Base-by-base conservation (phyloP, 2,888 invertebrate species). In the Eupithecia insigniata region DNA sequence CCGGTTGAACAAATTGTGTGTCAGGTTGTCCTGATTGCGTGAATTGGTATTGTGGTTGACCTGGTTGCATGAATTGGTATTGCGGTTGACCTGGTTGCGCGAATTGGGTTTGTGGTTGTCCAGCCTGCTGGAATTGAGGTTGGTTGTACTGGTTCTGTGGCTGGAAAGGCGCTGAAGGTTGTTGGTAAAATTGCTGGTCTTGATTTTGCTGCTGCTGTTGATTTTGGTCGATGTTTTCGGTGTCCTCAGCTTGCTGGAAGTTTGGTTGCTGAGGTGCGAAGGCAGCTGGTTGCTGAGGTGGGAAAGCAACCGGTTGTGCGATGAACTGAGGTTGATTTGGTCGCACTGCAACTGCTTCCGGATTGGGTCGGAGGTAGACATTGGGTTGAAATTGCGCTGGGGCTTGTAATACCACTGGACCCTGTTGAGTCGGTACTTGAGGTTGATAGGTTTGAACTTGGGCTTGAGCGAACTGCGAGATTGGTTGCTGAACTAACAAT, bases 221-320 rank as follows among this genome's bases (percentile, higher is more conserved):
- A 43, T 68, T 22, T 62, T 72, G 69, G 6, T 66, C 32, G 8
- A 66, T 64, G 64, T 16, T 64, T 64, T 64, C 64, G 14, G 36
- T 26, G 39, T 64, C 75, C 70, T 80, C 76, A 1, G 77, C 72
- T 73, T 82, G 82, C 2, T 79, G 79, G 4, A 32, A 70, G 75
- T 39, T 79, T 76, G 43, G 77, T 69, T 68, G 73, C 39, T 79
- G 79, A 32, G 78, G 77, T 55, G 55, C 55, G 61, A 78, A 76
- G 0, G 74, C 67, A 18, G 83, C 84, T 16, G 81, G 86, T 70
- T 87, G 88, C 26, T 55, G 55, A 14, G 55, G 76, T 74, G 77
- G 77, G 64, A 78, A 76, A 1, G 74, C 67, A 16, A 83, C 84
- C n/a, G 81, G 86, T 70, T 87, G 88, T 0, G 84, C 83, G 76